phyloP scores from a whole-genome alignment of 2,113 vertebrate genomes.

The Myanophis thanlyinensis region DNA sequence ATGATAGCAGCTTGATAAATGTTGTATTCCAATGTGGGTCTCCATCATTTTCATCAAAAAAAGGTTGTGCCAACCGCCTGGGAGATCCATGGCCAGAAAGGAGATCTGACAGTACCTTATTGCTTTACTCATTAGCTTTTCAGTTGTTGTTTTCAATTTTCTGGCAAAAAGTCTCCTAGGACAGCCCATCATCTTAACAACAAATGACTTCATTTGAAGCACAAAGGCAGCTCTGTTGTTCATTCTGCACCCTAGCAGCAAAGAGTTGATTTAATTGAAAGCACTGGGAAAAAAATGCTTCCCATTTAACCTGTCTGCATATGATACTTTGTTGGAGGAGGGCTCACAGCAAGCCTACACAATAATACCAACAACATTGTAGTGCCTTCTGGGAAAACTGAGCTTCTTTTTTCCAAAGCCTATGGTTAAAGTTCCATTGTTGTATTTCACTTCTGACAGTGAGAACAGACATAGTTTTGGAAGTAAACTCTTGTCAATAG shows the following conservation, averaged over 20 bases:
- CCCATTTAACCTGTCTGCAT: not conserved
- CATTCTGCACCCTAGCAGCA: not conserved
- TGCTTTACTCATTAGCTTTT: conserved; percentile 49
- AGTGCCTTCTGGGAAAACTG: not conserved
- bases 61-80: not conserved
- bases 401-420: not conserved
- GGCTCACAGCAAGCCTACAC: not conserved
- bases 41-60: conserved; percentile 20
- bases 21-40: not conserved
- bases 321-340: not conserved
- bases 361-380: not conserved
- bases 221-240: conserved; percentile 25
- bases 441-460: not conserved
- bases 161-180: conserved; percentile 10
- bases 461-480: not conserved
- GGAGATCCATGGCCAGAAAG: conserved; percentile 1
- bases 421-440: not conserved
- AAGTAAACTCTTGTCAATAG: not conserved
- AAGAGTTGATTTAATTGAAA: conserved; percentile 26
- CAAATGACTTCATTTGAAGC: conserved; percentile 41
- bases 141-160: conserved; percentile 43
- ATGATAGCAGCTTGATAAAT: conserved; percentile 5
- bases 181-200: conserved; percentile 35
- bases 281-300: not conserved
- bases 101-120: conserved; percentile 27